These are phyloP conservation scores for Saccostrea echinata DNA, from an alignment of 1,140 invertebrate species.

Conservation along the genomic window DNA sequence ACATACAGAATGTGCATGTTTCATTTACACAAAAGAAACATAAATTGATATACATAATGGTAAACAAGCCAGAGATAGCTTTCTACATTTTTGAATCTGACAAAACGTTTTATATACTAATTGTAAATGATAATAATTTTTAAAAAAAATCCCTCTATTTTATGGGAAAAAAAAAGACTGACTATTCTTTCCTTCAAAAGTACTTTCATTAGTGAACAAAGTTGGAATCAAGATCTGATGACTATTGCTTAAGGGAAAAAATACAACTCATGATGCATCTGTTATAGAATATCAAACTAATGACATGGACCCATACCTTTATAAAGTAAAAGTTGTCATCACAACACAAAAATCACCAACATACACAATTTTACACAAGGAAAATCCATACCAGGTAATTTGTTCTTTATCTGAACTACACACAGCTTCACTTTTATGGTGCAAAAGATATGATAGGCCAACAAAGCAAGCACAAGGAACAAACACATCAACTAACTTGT, in stretches of 20 bases:
- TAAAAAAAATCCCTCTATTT: too few species aligned
- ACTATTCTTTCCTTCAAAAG: too few species aligned
- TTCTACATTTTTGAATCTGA: too few species aligned
- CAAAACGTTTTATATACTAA: too few species aligned
- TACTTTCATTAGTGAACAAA: not conserved
- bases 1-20: too few species aligned
- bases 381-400: not conserved
- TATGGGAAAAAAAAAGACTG: too few species aligned
- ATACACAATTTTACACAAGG: not conserved
- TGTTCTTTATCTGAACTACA: not conserved
- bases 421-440: not conserved
- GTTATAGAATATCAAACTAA: not conserved
- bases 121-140: too few species aligned
- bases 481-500: not conserved
- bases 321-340: not conserved
- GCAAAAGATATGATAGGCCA: not conserved
- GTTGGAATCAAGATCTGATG: not conserved
- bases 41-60: too few species aligned
- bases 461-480: slow-evolving; percentile 7
- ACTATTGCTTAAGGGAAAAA: not conserved
- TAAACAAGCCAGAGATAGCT: too few species aligned
- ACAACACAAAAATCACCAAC: slow-evolving; percentile 10
- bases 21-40: too few species aligned
- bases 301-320: slow-evolving; percentile 21
- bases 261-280: not conserved